Evolutionary conservation across 35 echinoderm and acorn worm genomes (phyloP).

Genomic region (Strongylocentrotus purpuratus): DNA sequence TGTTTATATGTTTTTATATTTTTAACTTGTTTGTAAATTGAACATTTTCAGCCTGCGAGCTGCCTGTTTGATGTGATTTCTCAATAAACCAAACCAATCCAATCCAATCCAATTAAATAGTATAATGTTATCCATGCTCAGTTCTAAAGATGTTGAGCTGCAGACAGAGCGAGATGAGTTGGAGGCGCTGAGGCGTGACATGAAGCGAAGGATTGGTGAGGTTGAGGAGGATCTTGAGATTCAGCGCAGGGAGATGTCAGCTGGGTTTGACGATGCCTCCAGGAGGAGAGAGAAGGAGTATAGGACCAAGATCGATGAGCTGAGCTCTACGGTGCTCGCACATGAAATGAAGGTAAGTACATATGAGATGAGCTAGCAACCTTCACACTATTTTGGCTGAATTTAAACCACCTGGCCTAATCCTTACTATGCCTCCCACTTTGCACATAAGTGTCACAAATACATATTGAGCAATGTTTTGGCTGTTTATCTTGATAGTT

Average conservation of each 20-base stretch:
- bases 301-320: constrained; percentile 74
- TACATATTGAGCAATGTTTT: no score
- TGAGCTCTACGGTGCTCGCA: constrained; percentile 71
- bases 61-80: no score
- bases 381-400: neutral
- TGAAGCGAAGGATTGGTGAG: constrained; percentile 76
- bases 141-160: constrained; percentile 81
- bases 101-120: no score
- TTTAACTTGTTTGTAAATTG: no score
- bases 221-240: constrained; percentile 92
- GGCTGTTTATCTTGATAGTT: no score
- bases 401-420: no score
- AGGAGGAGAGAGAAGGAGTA: constrained; percentile 86
- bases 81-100: no score
- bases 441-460: no score
- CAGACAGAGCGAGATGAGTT: constrained; percentile 76
- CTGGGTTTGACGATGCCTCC: constrained; percentile 88
- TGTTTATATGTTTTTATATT: no score
- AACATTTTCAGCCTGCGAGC: no score
- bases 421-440: no score
- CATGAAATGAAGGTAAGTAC: constrained; percentile 93
- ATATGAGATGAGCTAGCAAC: neutral
- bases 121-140: constrained; percentile 19
- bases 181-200: constrained; percentile 65
- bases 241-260: constrained; percentile 81